Conservation (phyloP, 2,888 invertebrate species). For the Celastrina argiolus region DNA sequence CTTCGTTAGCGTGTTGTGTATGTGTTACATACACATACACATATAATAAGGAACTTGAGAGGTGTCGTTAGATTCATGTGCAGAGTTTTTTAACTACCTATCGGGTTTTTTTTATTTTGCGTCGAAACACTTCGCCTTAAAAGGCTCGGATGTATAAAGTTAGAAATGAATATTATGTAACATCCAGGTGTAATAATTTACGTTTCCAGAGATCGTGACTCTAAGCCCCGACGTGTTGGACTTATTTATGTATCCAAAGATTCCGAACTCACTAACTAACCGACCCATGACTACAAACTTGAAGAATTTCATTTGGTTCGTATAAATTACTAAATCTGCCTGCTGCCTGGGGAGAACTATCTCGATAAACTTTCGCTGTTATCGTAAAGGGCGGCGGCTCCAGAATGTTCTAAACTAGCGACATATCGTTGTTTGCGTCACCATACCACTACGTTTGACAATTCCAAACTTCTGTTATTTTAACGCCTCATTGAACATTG, state of each 20-base stretch:
- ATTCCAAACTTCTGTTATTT: not conserved
- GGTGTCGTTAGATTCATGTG: no score
- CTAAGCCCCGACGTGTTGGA: not conserved
- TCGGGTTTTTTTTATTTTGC: no score
- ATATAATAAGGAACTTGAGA: no score
- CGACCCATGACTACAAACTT: slow-evolving; percentile 9
- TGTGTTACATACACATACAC: no score
- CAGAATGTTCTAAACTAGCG: not conserved
- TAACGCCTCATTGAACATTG: not conserved
- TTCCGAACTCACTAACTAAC: not conserved
- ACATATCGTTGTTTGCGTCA: not conserved
- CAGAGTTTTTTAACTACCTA: no score
- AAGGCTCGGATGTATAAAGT: no score
- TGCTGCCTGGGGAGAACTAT: not conserved
- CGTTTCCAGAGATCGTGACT: not conserved
- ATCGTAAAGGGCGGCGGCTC: not conserved
- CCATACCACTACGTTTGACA: not conserved
- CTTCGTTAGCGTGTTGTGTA: no score
- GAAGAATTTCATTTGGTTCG: slow-evolving; percentile 1
- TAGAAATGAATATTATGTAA: not conserved
- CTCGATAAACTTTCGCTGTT: not conserved
- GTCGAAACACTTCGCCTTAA: no score
- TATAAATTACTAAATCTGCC: not conserved
- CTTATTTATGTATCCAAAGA: slow-evolving; percentile 9
- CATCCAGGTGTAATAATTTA: not conserved